Conservation (phyloP, 1,140 invertebrate species). For the Danaus melanippus region DNA sequence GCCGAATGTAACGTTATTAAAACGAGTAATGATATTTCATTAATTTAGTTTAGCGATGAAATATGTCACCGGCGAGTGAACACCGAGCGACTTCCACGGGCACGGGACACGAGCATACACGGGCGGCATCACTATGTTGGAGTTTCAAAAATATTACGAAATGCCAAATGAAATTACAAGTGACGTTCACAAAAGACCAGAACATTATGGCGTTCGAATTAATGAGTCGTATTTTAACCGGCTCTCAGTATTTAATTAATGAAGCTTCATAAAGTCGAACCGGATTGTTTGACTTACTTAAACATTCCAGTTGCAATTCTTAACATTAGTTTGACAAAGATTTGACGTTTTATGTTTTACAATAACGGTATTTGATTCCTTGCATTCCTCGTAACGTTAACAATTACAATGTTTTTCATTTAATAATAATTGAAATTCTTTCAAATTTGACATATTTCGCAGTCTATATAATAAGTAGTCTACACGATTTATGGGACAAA, state of each 20-base stretch:
- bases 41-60: constrained; percentile 32
- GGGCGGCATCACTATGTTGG: constrained; percentile 1
- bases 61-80: constrained; percentile 28
- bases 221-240: constrained; percentile 46
- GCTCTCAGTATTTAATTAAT: constrained; percentile 46
- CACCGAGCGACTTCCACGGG: constrained; percentile 17
- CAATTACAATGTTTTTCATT: too few species aligned
- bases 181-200: constrained; percentile 39
- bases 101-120: constrained; percentile 10
- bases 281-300: constrained; percentile 17
- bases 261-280: constrained; percentile 37
- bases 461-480: too few species aligned
- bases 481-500: too few species aligned
- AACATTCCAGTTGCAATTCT: constrained; percentile 14
- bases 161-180: constrained; percentile 34
- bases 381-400: too few species aligned
- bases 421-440: too few species aligned
- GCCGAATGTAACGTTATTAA: constrained; percentile 32
- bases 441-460: too few species aligned
- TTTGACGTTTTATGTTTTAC: constrained; percentile 8
- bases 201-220: constrained; percentile 47
- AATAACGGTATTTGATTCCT: too few species aligned
- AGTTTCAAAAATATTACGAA: constrained; percentile 15
- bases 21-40: constrained; percentile 32
- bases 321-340: constrained; percentile 7